A percentile compares a stretch with the other conserved stretches of the same genome.
phyloP scores from a whole-genome alignment of 2,797 vertebrate genomes.

The Lagocephalus sceleratus region DNA sequence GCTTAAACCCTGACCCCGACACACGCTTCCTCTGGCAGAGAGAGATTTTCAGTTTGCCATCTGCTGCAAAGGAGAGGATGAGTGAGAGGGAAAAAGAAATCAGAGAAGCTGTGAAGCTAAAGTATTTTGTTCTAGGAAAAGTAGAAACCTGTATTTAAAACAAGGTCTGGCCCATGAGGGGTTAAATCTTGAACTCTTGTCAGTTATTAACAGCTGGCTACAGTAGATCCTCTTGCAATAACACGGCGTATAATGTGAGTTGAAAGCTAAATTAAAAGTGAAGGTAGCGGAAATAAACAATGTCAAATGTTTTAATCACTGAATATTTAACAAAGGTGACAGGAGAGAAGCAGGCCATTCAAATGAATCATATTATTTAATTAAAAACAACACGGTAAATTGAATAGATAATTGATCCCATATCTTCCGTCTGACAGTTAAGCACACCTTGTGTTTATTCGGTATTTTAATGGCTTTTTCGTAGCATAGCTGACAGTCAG shows the following conservation, averaged over 20 bases:
- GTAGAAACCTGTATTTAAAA: neutral
- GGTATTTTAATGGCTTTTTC: slow-evolving; percentile 51
- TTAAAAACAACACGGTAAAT: slow-evolving; percentile 25
- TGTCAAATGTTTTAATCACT: slow-evolving; percentile 13
- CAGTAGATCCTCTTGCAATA: neutral
- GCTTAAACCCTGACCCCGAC: slow-evolving; percentile 67
- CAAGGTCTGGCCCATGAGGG: slow-evolving; percentile 5
- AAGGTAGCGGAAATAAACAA: slow-evolving; percentile 13
- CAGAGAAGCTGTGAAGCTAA: slow-evolving; percentile 45
- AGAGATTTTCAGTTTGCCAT: slow-evolving; percentile 70
- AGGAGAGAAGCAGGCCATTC: neutral
- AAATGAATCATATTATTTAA: slow-evolving; percentile 6
- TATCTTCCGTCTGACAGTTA: slow-evolving; percentile 27
- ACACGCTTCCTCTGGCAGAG: slow-evolving; percentile 54
- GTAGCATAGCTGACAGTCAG: slow-evolving; percentile 44
- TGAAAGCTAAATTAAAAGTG: slow-evolving; percentile 8
- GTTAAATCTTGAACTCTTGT: neutral
- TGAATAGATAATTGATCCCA: slow-evolving; percentile 25
- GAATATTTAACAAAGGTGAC: slow-evolving; percentile 24
- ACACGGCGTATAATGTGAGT: slow-evolving; percentile 1
- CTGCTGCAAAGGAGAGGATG: slow-evolving; percentile 57
- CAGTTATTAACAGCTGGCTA: neutral
- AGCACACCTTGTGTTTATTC: slow-evolving; percentile 48
- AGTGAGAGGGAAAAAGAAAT: slow-evolving; percentile 9
- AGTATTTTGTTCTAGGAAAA: slow-evolving; percentile 30